phyloP scores from a whole-genome alignment of 2,888 invertebrate genomes.

The Drosophila prolongata region DNA sequence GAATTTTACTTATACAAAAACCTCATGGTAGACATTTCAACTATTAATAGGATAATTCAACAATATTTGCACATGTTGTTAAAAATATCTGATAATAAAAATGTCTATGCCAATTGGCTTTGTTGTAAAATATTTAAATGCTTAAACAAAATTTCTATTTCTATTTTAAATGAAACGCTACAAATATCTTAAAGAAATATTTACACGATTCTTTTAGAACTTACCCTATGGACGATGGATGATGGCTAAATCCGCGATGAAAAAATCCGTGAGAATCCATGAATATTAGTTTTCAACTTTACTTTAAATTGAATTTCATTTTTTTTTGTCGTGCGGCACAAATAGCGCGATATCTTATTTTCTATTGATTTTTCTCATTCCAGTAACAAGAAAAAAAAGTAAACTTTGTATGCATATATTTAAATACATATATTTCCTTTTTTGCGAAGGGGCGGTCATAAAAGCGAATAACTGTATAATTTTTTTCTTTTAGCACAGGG shows the following conservation, averaged over 20 bases:
- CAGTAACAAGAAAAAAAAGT: conserved; percentile 29
- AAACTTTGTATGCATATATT: conserved; percentile 4
- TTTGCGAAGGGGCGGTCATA: not conserved
- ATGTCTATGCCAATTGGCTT: too few species aligned
- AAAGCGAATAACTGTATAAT: conserved; percentile 21
- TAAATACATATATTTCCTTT: not conserved
- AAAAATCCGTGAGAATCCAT: conserved; percentile 26
- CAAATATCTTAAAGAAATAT: not conserved
- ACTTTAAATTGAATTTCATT: conserved; percentile 1
- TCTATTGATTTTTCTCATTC: conserved; percentile 23
- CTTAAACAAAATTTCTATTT: too few species aligned
- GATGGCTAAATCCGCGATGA: conserved; percentile 12
- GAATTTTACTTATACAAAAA: too few species aligned
- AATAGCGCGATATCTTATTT: conserved; percentile 15
- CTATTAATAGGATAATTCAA: too few species aligned
- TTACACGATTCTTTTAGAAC: not conserved
- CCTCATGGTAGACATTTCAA: too few species aligned
- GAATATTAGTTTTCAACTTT: conserved; percentile 10
- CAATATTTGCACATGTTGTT: too few species aligned
- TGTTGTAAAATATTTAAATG: too few species aligned
- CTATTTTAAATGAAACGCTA: not conserved
- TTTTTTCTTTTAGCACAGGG: conserved; percentile 26
- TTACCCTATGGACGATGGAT: conserved; percentile 6
- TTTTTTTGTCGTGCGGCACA: conserved; percentile 7
- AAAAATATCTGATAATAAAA: too few species aligned